A percentile compares a stretch with the other conserved stretches of the same genome.
Conservation (phyloP, 2,113 vertebrate species). For the Ceratotherium simum region DNA sequence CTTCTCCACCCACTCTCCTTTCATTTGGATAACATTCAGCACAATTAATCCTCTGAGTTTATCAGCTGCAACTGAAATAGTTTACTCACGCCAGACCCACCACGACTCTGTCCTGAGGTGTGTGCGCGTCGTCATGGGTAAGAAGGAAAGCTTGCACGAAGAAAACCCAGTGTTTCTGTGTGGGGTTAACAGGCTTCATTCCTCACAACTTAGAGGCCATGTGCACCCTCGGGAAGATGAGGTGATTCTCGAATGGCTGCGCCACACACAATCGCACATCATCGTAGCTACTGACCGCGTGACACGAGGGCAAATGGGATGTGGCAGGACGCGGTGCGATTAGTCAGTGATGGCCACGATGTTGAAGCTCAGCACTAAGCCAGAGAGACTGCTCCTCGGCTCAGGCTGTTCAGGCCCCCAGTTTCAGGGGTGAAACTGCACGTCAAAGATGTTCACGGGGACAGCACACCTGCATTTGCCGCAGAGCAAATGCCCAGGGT, state of each 20-base stretch:
- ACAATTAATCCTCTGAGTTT: conserved; percentile 73
- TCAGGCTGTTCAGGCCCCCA: conserved; percentile 39
- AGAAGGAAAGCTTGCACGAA: conserved; percentile 67
- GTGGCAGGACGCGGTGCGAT: conserved; percentile 14
- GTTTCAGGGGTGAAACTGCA: not conserved
- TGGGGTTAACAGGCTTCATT: conserved; percentile 59
- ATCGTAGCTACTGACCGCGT: not conserved
- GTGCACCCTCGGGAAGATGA: conserved; percentile 63
- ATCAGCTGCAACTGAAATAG: conserved; percentile 52
- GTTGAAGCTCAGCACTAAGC: not conserved
- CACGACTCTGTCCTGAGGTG: conserved; percentile 43
- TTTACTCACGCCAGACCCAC: conserved; percentile 12
- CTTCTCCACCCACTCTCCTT: not conserved
- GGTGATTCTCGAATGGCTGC: conserved; percentile 4
- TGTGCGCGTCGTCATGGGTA: not conserved
- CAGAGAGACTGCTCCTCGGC: not conserved
- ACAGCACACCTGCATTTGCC: not conserved
- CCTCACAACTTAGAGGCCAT: conserved; percentile 62
- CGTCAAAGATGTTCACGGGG: not conserved
- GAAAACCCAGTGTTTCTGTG: conserved; percentile 66
- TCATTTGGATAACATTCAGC: conserved; percentile 59
- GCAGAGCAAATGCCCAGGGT: not conserved
- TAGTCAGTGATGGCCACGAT: conserved; percentile 64
- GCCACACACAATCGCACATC: conserved; percentile 31
- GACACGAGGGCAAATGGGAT: conserved; percentile 66